Percentiles rank a stretch among this genome's conserved stretches.
phyloP scores from a whole-genome alignment of 2,113 vertebrate genomes.

The Lophochroa leadbeateri region DNA sequence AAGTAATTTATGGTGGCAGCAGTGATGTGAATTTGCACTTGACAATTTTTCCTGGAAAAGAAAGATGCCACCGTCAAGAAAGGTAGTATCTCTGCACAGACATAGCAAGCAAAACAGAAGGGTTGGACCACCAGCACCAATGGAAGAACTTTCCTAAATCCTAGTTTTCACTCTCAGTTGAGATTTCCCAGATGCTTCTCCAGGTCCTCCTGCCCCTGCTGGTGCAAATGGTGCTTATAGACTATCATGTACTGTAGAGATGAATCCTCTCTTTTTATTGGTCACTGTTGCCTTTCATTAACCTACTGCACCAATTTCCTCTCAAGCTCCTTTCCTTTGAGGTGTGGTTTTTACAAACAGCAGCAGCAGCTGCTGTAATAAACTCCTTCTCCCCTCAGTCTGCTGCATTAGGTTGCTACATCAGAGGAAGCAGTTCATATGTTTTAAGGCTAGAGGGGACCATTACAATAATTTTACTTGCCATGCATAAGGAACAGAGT shows the following conservation, averaged over 20 bases:
- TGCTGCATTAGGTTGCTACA: neutral
- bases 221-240: neutral
- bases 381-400: neutral
- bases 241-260: neutral
- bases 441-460: constrained; percentile 39
- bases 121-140: neutral
- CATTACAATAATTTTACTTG: constrained; percentile 39
- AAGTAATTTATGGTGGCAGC: neutral
- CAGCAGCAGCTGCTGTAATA: neutral
- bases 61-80: neutral
- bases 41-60: neutral
- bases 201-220: neutral
- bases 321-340: neutral
- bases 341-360: constrained; percentile 9
- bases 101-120: neutral
- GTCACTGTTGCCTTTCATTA: constrained; percentile 22
- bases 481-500: neutral
- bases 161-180: neutral
- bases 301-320: constrained; percentile 5
- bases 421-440: neutral
- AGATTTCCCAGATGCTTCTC: neutral
- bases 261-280: neutral
- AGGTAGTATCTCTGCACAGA: neutral
- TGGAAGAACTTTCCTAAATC: neutral
- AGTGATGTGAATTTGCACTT: neutral